Evolutionary conservation across 2,797 vertebrate genomes (phyloP), one percentile per base, ranked within the genome.

Genomic region (Babyrousa celebensis): DNA sequence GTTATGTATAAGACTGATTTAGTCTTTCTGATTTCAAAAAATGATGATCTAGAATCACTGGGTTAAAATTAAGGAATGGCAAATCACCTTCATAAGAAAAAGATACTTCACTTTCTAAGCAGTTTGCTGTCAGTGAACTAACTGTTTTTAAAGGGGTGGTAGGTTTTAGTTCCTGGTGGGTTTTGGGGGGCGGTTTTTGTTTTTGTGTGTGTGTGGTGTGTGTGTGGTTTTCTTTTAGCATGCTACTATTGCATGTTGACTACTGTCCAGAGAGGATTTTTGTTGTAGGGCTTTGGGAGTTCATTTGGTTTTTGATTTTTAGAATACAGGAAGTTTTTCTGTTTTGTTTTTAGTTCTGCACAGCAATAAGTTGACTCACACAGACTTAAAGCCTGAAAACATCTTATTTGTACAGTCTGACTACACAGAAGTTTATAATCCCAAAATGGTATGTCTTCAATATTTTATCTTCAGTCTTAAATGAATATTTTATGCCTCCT

Each of bases 301-400:
- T n/a, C 25, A 5, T 52, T 63, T 12, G 6, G 14, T 29, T 71
- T 54, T 29, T 12, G 1, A 82, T 4, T 68, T 18, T 68, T 12
- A 84, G 5, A 17, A 72, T 92, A 3, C 9, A 84, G 5, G 62
- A 75, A 74, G 15, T 77, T 1, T 20, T 56, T 93, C 52, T 86
- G 27, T 94, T 60, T 95, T 7, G 0, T 88, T 97, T 96, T 71
- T 96, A 99, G 99, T 99, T 99, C 97, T 99, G 83, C 99, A 99
- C 97, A 98, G 98, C 96, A 99, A 99, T 98, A 99, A 99, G 95
- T 97, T 99, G 97, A 99, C 99, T 8, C 99, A 99, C 94, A 99
- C 99, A 9, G 99, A 99, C 95, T 98, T 99, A 97, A 99, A 99
- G 97, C 99, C 99, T 14, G 99, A 99, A 98, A 99, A 99, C 90